These are phyloP conservation scores for Cnemophilus loriae DNA, from an alignment of 2,113 vertebrate species.

Conservation along the genomic window DNA sequence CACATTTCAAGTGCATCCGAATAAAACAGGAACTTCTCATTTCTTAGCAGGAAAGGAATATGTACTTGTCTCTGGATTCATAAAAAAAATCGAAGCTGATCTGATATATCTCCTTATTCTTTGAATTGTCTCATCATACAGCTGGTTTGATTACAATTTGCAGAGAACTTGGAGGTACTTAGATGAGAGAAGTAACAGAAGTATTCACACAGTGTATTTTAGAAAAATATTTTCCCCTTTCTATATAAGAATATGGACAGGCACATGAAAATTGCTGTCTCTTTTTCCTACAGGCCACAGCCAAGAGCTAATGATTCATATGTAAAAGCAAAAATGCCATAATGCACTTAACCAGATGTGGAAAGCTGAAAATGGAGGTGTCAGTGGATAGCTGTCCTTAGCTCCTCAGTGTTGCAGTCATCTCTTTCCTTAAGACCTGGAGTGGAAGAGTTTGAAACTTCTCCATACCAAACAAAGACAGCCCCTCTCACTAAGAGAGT, in stretches of 20 bases:
- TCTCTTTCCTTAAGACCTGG: background rate
- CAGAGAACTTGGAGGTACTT: background rate
- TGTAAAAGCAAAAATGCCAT: background rate
- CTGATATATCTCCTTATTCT: background rate
- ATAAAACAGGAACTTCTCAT: background rate
- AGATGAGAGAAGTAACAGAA: background rate
- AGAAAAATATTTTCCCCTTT: background rate
- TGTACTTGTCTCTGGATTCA: background rate
- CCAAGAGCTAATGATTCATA: conserved; percentile 5
- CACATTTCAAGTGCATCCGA: background rate
- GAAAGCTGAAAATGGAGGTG: conserved; percentile 11
- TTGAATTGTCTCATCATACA: background rate
- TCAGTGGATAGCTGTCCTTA: background rate
- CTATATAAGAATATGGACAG: background rate
- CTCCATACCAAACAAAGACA: background rate
- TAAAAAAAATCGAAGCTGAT: background rate
- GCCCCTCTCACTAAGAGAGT: background rate
- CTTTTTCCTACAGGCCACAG: background rate
- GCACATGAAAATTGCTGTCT: background rate
- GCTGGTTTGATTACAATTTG: background rate
- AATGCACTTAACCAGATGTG: conserved; percentile 30
- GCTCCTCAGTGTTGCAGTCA: background rate
- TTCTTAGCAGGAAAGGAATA: background rate
- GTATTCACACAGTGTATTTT: background rate
- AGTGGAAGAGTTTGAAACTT: background rate